These are phyloP conservation scores for Scomber japonicus DNA, from an alignment of 2,113 vertebrate genomes.

Conservation along the genomic window DNA sequence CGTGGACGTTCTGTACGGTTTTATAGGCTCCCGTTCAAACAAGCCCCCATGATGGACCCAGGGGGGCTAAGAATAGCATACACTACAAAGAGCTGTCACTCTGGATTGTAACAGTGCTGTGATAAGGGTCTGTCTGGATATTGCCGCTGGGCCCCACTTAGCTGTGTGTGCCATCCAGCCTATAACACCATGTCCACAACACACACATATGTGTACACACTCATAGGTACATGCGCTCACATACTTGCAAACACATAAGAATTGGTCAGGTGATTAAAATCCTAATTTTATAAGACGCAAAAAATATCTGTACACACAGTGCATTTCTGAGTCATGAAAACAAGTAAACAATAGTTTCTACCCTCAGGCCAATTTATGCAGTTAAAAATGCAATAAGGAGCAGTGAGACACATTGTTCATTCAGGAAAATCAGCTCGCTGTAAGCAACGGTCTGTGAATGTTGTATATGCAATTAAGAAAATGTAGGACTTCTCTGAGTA, in stretches of 20 bases:
- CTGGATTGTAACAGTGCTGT: constrained; percentile 52
- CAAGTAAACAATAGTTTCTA: not conserved
- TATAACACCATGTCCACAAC: not conserved
- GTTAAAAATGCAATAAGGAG: not conserved
- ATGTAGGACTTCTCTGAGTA: not conserved
- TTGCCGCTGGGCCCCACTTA: constrained; percentile 54
- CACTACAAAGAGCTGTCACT: constrained; percentile 73
- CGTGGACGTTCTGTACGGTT: not conserved
- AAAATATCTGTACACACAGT: not conserved
- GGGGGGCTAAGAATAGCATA: constrained; percentile 70
- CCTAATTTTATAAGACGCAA: not conserved
- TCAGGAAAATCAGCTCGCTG: not conserved
- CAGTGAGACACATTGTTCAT: not conserved
- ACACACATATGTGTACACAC: constrained; percentile 6
- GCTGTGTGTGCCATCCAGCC: constrained; percentile 10
- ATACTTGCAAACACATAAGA: constrained; percentile 10
- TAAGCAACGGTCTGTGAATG: not conserved
- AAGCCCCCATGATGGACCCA: constrained; percentile 13
- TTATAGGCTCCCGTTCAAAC: constrained; percentile 23
- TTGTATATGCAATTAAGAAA: not conserved
- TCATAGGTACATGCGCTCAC: not conserved
- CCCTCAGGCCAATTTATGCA: not conserved
- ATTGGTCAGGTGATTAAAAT: not conserved
- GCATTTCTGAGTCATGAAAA: not conserved
- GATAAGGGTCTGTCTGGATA: constrained; percentile 48